A percentile compares a stretch with the other conserved stretches of the same genome.
These are phyloP conservation scores for Cyprinodon variegatus DNA, from an alignment of 2,113 vertebrate genomes.

Conservation along the genomic window DNA sequence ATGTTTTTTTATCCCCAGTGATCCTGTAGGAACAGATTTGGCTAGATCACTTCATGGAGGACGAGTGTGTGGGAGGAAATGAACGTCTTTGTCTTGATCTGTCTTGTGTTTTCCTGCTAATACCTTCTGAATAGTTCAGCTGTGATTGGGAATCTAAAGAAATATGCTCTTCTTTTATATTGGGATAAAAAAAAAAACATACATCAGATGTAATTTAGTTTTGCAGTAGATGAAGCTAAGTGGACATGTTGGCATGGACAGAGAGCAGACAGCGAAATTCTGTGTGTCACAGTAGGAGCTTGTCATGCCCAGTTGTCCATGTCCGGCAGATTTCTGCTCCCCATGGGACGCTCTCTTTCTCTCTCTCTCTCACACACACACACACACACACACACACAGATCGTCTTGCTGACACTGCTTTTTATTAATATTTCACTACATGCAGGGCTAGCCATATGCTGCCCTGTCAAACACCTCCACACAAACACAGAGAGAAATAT, in stretches of 20 bases:
- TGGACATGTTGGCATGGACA: conserved; percentile 51
- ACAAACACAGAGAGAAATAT: conserved; percentile 23
- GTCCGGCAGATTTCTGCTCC: conserved; percentile 69
- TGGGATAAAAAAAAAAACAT: not conserved
- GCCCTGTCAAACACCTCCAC: conserved; percentile 56
- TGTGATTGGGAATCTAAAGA: not conserved
- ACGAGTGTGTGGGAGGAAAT: conserved; percentile 13
- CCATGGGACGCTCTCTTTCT: conserved; percentile 34
- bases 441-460: conserved; percentile 73
- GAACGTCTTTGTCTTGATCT: not conserved
- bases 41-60: conserved; percentile 31
- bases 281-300: conserved; percentile 49
- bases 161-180: not conserved
- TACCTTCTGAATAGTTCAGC: not conserved
- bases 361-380: not conserved
- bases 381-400: not conserved
- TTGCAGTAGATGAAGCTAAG: conserved; percentile 57
- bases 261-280: conserved; percentile 28
- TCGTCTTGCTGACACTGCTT: conserved; percentile 73
- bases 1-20: conserved; percentile 16
- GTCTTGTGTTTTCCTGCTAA: not conserved
- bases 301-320: conserved; percentile 69
- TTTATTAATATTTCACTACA: conserved; percentile 72
- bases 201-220: conserved; percentile 45
- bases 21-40: conserved; percentile 26